phyloP scores from a whole-genome alignment of 2,797 vertebrate species.

The Calcarius lapponicus region DNA sequence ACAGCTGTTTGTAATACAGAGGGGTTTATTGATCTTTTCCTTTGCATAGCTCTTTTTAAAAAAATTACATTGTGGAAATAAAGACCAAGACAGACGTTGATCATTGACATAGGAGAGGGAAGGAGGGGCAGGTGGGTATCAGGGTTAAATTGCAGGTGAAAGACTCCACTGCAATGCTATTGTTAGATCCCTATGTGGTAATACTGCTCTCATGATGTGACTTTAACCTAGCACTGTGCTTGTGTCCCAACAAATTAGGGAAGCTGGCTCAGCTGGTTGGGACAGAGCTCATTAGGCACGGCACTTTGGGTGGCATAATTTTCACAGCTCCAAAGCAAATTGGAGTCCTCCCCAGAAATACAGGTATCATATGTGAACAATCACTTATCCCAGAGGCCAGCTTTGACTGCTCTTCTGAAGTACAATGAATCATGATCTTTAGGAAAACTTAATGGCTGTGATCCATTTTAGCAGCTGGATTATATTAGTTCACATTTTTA shows the following conservation, averaged over 20 bases:
- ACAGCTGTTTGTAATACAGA: not conserved
- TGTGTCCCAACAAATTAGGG: not conserved
- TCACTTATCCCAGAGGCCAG: conserved; percentile 18
- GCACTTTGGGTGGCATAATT: conserved; percentile 16
- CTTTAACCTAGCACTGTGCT: not conserved
- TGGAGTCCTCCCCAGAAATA: conserved; percentile 28
- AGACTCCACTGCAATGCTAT: not conserved
- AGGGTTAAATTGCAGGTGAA: not conserved
- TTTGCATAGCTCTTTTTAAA: not conserved
- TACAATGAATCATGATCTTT: conserved; percentile 33
- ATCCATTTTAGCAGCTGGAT: conserved; percentile 40
- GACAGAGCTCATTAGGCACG: conserved; percentile 12
- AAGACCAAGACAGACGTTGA: not conserved
- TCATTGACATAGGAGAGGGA: not conserved
- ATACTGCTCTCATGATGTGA: not conserved
- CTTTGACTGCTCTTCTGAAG: not conserved
- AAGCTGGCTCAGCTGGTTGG: conserved; percentile 43
- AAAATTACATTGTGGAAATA: not conserved
- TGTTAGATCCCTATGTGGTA: not conserved
- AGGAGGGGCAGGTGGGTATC: not conserved
- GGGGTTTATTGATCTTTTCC: conserved; percentile 18
- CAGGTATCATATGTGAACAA: not conserved
- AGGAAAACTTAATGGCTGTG: conserved; percentile 36
- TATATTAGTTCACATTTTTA: conserved; percentile 54
- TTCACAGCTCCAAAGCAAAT: conserved; percentile 7